Conservation (phyloP, 2,113 vertebrate species). For the Campylomormyrus tamandua region DNA sequence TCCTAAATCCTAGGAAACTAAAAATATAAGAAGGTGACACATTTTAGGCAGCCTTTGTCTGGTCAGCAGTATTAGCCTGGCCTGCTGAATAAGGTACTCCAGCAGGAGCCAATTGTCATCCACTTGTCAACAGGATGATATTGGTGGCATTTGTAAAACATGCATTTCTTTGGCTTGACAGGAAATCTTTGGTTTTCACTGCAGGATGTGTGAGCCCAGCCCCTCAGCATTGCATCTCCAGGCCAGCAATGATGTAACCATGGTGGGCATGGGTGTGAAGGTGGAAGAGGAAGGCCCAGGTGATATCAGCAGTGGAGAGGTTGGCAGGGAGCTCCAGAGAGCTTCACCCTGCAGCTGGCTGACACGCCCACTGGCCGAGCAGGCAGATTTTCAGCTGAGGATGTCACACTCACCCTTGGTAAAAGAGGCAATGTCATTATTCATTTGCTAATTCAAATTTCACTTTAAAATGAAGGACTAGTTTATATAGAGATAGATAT, state of each 20-base stretch:
- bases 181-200: neutral
- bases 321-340: constrained; percentile 29
- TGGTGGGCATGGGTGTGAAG: constrained; percentile 78
- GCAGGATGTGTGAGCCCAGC: constrained; percentile 87
- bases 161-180: neutral
- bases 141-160: neutral
- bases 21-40: neutral
- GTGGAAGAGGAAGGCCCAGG: constrained; percentile 67
- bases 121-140: neutral
- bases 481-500: neutral
- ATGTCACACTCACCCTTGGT: constrained; percentile 55
- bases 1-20: neutral
- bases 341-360: constrained; percentile 52
- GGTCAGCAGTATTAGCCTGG: neutral
- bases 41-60: neutral
- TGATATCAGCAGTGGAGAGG: constrained; percentile 26
- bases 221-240: constrained; percentile 66
- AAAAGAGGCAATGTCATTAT: constrained; percentile 21
- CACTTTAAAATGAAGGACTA: neutral
- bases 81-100: neutral
- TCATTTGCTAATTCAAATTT: neutral
- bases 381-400: constrained; percentile 35
- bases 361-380: constrained; percentile 40
- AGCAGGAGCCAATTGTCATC: neutral
- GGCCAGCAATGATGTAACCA: constrained; percentile 67